Evolutionary conservation across 2,797 vertebrate genomes (phyloP).

Genomic region (Pseudopleuronectes americanus): DNA sequence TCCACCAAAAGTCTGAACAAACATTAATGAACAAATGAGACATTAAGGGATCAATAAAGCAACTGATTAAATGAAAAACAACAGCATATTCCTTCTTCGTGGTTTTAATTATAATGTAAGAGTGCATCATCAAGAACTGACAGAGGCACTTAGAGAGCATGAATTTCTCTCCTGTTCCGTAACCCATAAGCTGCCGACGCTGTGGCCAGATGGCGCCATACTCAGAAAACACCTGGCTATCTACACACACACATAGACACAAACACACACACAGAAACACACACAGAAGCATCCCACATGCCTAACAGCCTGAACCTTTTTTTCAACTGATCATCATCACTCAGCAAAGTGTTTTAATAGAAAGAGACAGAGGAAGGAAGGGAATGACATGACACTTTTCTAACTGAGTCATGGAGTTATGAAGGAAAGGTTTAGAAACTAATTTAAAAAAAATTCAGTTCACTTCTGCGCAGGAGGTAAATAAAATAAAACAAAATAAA

Average conservation of each 20-base stretch:
- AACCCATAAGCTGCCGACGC: conserved; percentile 75
- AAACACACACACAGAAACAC: conserved; percentile 50
- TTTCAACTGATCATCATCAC: conserved; percentile 27
- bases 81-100: conserved; percentile 14
- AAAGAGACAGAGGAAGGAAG: background rate
- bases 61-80: conserved; percentile 22
- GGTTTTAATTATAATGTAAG: conserved; percentile 10
- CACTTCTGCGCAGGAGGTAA: too few relatives aligned
- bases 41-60: conserved; percentile 18
- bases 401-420: too few relatives aligned
- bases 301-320: conserved; percentile 25
- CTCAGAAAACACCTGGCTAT: conserved; percentile 80
- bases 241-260: conserved; percentile 54
- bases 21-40: too few relatives aligned
- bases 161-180: conserved; percentile 61
- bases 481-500: too few relatives aligned
- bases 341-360: conserved; percentile 3
- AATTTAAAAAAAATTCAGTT: too few relatives aligned
- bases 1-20: background rate
- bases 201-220: conserved; percentile 75
- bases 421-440: too few relatives aligned
- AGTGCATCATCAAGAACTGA: conserved; percentile 52
- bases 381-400: background rate
- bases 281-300: conserved; percentile 29
- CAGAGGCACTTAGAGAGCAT: conserved; percentile 61